Conservation (phyloP, 2,113 vertebrate species). For the Brienomyrus brachyistius region DNA sequence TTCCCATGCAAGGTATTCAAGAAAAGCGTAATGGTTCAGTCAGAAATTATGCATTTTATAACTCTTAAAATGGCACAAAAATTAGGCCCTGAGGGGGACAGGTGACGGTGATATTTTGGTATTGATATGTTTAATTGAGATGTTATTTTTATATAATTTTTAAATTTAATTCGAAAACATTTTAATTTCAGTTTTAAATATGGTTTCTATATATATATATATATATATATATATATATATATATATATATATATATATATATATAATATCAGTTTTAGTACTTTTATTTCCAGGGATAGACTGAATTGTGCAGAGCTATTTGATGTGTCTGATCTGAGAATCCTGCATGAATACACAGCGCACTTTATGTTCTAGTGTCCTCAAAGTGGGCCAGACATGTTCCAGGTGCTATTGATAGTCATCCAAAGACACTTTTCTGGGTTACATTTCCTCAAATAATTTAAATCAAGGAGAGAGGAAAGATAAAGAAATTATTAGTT, state of each 20-base stretch:
- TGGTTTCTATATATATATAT: too few species aligned
- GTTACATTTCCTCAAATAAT: background rate
- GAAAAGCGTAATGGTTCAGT: background rate
- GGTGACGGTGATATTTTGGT: background rate
- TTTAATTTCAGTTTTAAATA: too few species aligned
- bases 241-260: too few species aligned
- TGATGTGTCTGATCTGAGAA: too few species aligned
- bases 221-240: too few species aligned
- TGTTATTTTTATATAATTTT: background rate
- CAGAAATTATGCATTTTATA: background rate
- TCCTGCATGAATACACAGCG: too few species aligned
- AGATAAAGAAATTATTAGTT: background rate
- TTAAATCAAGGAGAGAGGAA: background rate
- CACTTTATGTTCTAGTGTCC: too few species aligned
- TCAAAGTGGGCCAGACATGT: too few species aligned
- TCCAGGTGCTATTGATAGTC: background rate
- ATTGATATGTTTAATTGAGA: background rate
- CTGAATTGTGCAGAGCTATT: too few species aligned
- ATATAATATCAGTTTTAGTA: too few species aligned
- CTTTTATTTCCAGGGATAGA: too few species aligned
- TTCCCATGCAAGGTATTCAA: background rate
- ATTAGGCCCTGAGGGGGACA: background rate
- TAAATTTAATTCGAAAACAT: background rate
- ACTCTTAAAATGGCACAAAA: background rate
- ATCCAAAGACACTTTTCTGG: background rate